Evolutionary conservation across 2,113 vertebrate genomes (phyloP), one percentile per base, ranked within the genome.

Genomic region (Tyto alba): DNA sequence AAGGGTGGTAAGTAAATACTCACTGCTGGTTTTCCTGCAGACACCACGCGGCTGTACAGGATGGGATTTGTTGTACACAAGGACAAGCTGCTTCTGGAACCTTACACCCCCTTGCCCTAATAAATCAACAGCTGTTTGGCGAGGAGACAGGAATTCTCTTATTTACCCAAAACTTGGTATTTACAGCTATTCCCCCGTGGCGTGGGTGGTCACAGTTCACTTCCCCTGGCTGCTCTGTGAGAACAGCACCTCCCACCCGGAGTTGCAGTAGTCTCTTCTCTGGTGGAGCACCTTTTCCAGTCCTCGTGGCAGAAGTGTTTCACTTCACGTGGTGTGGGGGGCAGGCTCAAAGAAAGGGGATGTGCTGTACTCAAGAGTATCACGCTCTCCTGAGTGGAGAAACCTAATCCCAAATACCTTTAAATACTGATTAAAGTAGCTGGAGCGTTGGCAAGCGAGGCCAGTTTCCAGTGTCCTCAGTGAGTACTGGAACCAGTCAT

Each of bases 101-200:
- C 50, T 75, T 60, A 57, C 32, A 72, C 6, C 22, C 29, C 11
- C 36, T 77, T 27, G 48, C 19, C 45, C 57, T 79, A 72, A 34
- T 53, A 88, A 73, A 48, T 85, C 94, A 85, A 56, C 72, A 92
- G 63, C 79, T 93, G 75, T 77, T 92, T 86, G 94, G 92, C 79
- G 88, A 93, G 81, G 43, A 91, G 81, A 60, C 40, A 45, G 38
- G 69, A 69, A 82, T 87, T 89, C 64, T 94, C 69, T 55, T 79
- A 79, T 74, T 87, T 68, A 72, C 52, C 36, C 67, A 23, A 53
- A 83, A 38, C 25, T 30, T 25, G 50, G 79, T 81, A 59, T 90
- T 91, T 82, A 41, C 48, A 69, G 69, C 73, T 82, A 19, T 68
- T 68, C 15, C 60, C 69, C 7, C 16, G 5, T 4, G 45, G 53